Evolutionary conservation across 2,888 invertebrate species (phyloP).

Genomic region (Ornithoptera priamus): DNA sequence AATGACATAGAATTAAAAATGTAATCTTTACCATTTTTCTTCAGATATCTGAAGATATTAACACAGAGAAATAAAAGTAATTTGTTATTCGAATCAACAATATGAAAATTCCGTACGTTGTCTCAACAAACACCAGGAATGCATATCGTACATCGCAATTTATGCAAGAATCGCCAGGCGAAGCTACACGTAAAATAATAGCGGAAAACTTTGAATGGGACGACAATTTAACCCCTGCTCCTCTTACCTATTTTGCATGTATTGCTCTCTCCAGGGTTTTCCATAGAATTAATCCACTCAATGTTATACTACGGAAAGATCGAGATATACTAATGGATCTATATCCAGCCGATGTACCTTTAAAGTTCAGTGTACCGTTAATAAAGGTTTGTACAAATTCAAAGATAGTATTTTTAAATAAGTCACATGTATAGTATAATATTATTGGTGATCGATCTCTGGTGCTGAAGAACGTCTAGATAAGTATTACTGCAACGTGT

Average conservation of each 20-base stretch:
- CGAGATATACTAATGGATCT: conserved; percentile 81
- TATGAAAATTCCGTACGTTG: conserved; percentile 72
- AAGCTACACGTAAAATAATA: conserved; percentile 54
- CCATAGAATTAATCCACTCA: conserved; percentile 73
- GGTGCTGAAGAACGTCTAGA: too few relatives aligned
- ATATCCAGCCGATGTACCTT: conserved; percentile 79
- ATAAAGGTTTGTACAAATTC: conserved; percentile 61
- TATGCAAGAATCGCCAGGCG: conserved; percentile 53
- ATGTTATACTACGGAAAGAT: conserved; percentile 79
- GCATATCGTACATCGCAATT: conserved; percentile 54
- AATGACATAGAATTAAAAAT: neutral
- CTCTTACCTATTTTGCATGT: conserved; percentile 60
- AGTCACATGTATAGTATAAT: too few relatives aligned
- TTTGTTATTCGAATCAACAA: conserved; percentile 27
- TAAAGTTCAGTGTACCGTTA: conserved; percentile 76
- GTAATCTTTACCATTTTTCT: neutral
- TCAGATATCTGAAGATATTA: neutral
- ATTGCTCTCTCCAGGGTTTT: conserved; percentile 63
- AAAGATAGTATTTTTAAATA: neutral
- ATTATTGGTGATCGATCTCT: neutral
- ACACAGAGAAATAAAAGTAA: neutral
- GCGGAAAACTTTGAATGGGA: conserved; percentile 76
- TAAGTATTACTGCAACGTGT: too few relatives aligned
- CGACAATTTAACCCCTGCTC: conserved; percentile 60
- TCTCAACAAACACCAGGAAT: conserved; percentile 53